These are phyloP conservation scores for Amazonetta brasiliensis DNA, from an alignment of 2,797 vertebrate genomes.

Conservation along the genomic window DNA sequence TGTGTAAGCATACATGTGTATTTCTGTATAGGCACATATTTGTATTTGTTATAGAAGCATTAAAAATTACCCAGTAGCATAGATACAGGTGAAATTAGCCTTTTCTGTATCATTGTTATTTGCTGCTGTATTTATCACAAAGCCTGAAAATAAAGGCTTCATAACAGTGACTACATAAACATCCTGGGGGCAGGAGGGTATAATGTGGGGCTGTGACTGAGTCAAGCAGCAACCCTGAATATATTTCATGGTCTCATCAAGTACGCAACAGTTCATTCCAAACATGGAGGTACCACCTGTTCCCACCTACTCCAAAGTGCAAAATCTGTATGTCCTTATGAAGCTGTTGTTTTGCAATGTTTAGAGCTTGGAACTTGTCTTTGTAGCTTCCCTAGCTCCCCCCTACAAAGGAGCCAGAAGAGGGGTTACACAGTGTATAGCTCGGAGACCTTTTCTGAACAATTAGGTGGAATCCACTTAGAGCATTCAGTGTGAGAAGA, in stretches of 20 bases:
- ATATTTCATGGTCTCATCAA: neutral
- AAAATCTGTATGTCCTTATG: no score
- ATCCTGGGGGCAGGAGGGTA: neutral
- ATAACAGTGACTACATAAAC: rapidly evolving
- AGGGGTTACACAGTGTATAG: neutral
- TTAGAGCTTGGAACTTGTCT: neutral
- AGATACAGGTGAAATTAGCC: neutral
- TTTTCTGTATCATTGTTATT: neutral
- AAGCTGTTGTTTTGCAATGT: neutral
- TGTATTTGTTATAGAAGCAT: neutral
- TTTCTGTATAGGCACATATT: neutral
- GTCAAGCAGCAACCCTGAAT: neutral
- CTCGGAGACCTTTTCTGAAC: neutral
- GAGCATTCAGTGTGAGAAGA: neutral
- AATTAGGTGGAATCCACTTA: neutral
- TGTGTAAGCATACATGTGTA: neutral
- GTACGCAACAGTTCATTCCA: neutral
- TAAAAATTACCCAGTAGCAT: neutral
- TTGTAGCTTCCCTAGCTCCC: neutral
- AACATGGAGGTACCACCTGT: rapidly evolving
- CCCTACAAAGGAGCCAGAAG: neutral
- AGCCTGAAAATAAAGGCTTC: neutral
- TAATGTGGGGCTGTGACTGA: neutral
- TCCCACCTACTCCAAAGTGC: rapidly evolving
- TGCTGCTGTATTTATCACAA: neutral